Conservation (phyloP, 2,797 vertebrate species). For the Ataeniobius toweri region DNA sequence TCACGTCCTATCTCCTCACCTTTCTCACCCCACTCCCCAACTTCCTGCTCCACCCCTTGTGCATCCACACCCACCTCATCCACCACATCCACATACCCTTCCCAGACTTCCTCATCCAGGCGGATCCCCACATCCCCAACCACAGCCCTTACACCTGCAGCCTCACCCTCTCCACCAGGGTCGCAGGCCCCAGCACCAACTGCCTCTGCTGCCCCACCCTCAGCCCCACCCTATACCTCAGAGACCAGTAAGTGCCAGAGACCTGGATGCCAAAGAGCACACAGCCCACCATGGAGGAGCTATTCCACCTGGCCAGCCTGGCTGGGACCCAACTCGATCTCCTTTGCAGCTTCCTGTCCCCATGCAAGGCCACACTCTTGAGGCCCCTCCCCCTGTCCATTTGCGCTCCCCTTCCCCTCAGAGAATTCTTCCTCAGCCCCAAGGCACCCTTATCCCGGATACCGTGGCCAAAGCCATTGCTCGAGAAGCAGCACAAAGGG, state of each 20-base stretch:
- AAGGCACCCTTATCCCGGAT: conserved; percentile 88
- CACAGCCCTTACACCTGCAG: conserved; percentile 69
- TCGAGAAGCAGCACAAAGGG: conserved; percentile 91
- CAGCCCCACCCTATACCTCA: conserved; percentile 84
- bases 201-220: conserved; percentile 78
- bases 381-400: conserved; percentile 82
- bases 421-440: conserved; percentile 92
- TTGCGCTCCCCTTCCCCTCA: conserved; percentile 92
- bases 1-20: conserved; percentile 72
- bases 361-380: conserved; percentile 84
- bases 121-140: conserved; percentile 61
- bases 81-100: conserved; percentile 75
- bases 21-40: conserved; percentile 61
- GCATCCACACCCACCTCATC: conserved; percentile 63
- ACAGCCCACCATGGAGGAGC: conserved; percentile 74
- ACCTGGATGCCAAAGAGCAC: conserved; percentile 93
- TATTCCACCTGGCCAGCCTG: conserved; percentile 78
- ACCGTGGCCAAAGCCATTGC: conserved; percentile 97
- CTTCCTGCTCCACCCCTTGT: conserved; percentile 60
- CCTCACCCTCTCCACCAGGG: conserved; percentile 68
- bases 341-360: conserved; percentile 72
- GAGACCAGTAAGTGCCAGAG: conserved; percentile 93
- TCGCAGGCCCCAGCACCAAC: conserved; percentile 81
- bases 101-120: conserved; percentile 55
- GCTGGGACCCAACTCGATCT: conserved; percentile 85